Evolutionary conservation across 2,797 vertebrate species (phyloP).

Genomic region (Babyrousa celebensis): DNA sequence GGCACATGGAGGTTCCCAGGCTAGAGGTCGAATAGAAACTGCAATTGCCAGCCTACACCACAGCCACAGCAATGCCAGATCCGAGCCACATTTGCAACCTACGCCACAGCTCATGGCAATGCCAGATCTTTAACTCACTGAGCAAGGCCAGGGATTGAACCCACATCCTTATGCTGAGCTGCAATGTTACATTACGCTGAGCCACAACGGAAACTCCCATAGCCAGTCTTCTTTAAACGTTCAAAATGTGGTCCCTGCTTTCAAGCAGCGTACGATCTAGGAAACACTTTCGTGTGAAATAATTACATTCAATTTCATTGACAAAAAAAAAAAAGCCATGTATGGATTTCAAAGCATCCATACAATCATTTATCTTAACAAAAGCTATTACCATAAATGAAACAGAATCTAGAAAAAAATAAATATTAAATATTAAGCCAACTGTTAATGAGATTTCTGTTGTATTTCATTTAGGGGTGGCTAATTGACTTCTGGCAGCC

Average conservation of each 20-base stretch:
- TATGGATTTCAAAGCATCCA: background rate
- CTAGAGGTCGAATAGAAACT: no score
- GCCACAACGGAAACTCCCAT: no score
- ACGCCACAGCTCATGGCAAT: no score
- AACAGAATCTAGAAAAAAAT: constrained; percentile 3
- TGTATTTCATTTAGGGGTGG: background rate
- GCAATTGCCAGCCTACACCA: no score
- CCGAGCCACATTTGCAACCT: no score
- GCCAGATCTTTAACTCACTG: no score
- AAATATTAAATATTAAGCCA: background rate
- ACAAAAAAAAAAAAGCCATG: background rate
- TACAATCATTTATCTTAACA: background rate
- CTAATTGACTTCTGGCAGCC: constrained; percentile 30
- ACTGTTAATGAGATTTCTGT: accelerated
- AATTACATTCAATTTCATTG: background rate
- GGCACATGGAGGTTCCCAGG: no score
- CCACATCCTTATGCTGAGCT: no score
- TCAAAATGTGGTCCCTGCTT: background rate
- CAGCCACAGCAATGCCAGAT: no score
- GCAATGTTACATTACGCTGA: no score
- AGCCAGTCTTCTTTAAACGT: background rate
- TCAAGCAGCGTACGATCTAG: background rate
- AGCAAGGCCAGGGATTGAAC: no score
- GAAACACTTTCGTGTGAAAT: background rate
- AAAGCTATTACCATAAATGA: background rate